Conservation (phyloP, 2,113 vertebrate genomes). For the Cyphomyrus plagiostoma region DNA sequence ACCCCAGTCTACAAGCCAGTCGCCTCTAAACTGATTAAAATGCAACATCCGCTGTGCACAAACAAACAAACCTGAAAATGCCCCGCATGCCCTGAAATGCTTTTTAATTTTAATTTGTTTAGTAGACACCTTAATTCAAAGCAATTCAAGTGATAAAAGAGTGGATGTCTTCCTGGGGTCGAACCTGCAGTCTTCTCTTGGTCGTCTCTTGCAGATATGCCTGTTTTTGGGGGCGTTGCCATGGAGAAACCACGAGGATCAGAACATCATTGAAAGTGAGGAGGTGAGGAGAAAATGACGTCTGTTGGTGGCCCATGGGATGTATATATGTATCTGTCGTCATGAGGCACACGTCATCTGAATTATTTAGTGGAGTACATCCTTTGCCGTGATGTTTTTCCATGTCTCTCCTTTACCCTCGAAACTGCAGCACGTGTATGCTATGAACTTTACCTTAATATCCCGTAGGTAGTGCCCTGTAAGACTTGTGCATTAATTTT, state of each 20-base stretch:
- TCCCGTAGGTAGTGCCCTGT: background rate
- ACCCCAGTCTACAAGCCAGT: background rate
- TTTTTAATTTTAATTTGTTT: background rate
- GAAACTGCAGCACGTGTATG: background rate
- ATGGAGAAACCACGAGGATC: background rate
- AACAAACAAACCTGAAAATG: background rate
- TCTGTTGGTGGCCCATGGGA: background rate
- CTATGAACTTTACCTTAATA: background rate
- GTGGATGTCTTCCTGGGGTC: background rate
- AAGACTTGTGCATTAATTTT: background rate
- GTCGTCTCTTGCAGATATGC: background rate
- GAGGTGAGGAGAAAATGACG: background rate
- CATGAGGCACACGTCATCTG: background rate
- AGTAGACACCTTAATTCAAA: background rate
- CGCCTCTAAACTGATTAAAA: background rate
- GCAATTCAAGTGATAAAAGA: background rate
- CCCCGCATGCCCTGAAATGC: background rate
- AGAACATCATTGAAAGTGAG: background rate
- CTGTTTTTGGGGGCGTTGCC: background rate
- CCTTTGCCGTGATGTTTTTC: background rate
- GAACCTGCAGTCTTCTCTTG: background rate
- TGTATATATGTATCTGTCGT: background rate
- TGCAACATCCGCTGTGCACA: background rate
- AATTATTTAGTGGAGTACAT: background rate
- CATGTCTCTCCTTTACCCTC: background rate